Conservation (phyloP, 2,888 invertebrate species). For the Acleris sparsana region DNA sequence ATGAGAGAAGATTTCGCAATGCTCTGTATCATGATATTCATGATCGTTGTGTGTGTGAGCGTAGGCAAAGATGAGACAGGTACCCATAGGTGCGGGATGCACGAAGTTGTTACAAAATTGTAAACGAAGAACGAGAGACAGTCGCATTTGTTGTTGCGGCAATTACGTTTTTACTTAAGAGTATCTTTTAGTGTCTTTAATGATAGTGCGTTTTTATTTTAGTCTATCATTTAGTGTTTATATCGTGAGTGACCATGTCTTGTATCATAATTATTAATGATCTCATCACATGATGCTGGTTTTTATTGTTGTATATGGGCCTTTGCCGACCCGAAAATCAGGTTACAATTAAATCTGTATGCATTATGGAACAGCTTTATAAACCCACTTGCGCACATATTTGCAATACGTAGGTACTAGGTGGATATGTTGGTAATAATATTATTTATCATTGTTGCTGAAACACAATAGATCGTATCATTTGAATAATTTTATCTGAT, state of each 20-base stretch:
- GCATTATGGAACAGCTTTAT: slow-evolving; percentile 48
- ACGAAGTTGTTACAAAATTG: slow-evolving; percentile 4
- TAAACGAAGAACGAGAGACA: slow-evolving; percentile 24
- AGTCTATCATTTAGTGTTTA: slow-evolving; percentile 36
- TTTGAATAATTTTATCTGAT: slow-evolving; percentile 81
- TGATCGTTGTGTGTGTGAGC: slow-evolving; percentile 15
- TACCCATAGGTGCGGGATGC: too few species aligned
- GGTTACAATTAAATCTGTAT: slow-evolving; percentile 29
- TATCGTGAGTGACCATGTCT: slow-evolving; percentile 22
- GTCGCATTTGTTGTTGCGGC: slow-evolving; percentile 30
- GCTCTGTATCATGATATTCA: slow-evolving; percentile 27
- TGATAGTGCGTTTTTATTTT: slow-evolving; percentile 37
- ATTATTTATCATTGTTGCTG: slow-evolving; percentile 79
- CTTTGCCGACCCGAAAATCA: slow-evolving; percentile 17
- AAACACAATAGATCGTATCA: slow-evolving; percentile 81
- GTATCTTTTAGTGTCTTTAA: slow-evolving; percentile 38
- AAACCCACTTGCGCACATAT: slow-evolving; percentile 74
- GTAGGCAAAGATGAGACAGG: not conserved
- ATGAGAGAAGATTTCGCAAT: slow-evolving; percentile 61
- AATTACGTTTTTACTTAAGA: slow-evolving; percentile 32
- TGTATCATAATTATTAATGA: slow-evolving; percentile 10
- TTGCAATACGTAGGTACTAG: slow-evolving; percentile 64
- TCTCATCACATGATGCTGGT: slow-evolving; percentile 2
- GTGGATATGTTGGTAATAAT: slow-evolving; percentile 61
- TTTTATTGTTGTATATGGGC: slow-evolving; percentile 1